phyloP scores from a whole-genome alignment of 1,140 invertebrate genomes.

The Temnothorax nylanderi region DNA sequence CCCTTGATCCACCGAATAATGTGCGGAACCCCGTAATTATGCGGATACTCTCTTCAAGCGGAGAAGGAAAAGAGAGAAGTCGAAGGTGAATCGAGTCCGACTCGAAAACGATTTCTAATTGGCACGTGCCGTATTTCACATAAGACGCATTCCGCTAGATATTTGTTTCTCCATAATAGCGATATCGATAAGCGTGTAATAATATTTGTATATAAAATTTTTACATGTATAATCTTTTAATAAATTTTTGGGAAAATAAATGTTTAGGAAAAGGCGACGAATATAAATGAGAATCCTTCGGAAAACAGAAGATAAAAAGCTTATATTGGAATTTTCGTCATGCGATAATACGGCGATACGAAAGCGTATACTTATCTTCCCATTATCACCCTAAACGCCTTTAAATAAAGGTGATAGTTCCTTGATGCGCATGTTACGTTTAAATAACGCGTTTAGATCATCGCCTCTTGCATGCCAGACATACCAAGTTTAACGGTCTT shows the following conservation, averaged over 20 bases:
- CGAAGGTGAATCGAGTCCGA: conserved; percentile 41
- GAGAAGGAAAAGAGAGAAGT: not conserved
- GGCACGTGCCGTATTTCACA: not conserved
- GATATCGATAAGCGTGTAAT: not conserved
- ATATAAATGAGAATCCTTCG: not conserved
- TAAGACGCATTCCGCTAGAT: not conserved
- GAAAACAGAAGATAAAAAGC: not conserved
- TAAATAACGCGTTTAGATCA: not conserved
- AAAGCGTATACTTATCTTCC: conserved; percentile 36
- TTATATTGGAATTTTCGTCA: not conserved
- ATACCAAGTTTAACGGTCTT: not conserved
- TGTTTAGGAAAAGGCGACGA: not conserved
- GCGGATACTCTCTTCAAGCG: conserved; percentile 16
- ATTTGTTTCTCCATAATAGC: not conserved
- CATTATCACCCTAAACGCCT: conserved; percentile 42
- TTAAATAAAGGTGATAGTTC: conserved; percentile 42
- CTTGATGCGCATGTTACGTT: not conserved
- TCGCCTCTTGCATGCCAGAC: not conserved
- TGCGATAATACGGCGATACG: conserved; percentile 33
- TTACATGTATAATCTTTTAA: not conserved
- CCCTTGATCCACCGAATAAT: conserved; percentile 54
- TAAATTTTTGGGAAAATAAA: not conserved
- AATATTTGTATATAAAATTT: not conserved
- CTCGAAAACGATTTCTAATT: not conserved
- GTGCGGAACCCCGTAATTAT: conserved; percentile 26